Conservation (phyloP, 2,888 invertebrate species). For the Clostera curtula region DNA sequence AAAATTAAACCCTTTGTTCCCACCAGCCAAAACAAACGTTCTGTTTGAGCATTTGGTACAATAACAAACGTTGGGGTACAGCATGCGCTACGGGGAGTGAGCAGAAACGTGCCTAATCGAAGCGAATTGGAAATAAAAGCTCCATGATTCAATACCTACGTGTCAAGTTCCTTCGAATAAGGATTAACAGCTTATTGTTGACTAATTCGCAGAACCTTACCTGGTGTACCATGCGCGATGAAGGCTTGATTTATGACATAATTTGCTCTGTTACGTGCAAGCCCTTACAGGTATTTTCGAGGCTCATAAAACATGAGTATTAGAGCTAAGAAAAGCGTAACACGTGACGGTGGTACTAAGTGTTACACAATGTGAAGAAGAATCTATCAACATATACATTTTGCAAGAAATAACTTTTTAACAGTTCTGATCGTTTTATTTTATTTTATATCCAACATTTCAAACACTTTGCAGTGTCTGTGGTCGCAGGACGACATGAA, state of each 20-base stretch:
- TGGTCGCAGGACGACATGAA: no score
- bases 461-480: no score
- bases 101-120: slow-evolving; percentile 59
- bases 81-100: slow-evolving; percentile 29
- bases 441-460: no score
- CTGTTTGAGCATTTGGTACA: slow-evolving; percentile 60
- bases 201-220: slow-evolving; percentile 42
- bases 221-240: slow-evolving; percentile 21
- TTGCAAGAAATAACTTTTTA: no score
- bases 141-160: slow-evolving; percentile 39
- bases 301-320: slow-evolving; percentile 7
- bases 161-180: slow-evolving; percentile 44
- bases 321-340: no score
- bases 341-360: no score
- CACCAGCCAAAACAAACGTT: slow-evolving; percentile 63
- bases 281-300: slow-evolving; percentile 11
- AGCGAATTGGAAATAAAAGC: slow-evolving; percentile 43
- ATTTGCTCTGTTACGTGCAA: slow-evolving; percentile 14
- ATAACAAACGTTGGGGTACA: slow-evolving; percentile 56
- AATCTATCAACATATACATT: no score
- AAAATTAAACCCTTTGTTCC: slow-evolving; percentile 63
- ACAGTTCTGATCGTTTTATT: no score
- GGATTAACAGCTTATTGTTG: slow-evolving; percentile 60
- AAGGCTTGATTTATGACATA: slow-evolving; percentile 23
- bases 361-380: no score